phyloP scores from a whole-genome alignment of 2,113 vertebrate species.

The Abramis brama region DNA sequence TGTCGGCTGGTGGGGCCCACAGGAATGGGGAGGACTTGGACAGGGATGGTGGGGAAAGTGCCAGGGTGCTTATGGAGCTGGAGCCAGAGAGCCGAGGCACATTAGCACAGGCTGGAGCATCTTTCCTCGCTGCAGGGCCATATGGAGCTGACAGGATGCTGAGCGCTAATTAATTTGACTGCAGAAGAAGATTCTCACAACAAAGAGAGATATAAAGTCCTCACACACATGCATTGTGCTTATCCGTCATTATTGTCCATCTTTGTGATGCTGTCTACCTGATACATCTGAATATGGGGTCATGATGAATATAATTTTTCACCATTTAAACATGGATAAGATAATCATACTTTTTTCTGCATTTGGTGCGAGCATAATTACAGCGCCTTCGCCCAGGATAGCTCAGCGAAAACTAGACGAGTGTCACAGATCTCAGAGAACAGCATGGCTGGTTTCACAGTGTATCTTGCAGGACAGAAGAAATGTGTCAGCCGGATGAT shows the following conservation, averaged over 20 bases:
- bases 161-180: constrained; percentile 53
- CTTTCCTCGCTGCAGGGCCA: constrained; percentile 47
- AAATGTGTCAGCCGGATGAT: neutral
- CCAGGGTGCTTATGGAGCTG: constrained; percentile 39
- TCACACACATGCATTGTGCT: neutral
- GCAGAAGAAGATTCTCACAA: constrained; percentile 32
- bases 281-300: neutral
- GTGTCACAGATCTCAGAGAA: neutral
- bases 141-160: constrained; percentile 51
- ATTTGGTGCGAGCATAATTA: neutral
- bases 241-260: neutral
- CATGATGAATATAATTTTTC: neutral
- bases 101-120: constrained; percentile 39
- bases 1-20: constrained; percentile 35
- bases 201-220: constrained; percentile 27
- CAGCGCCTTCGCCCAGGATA: neutral
- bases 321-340: neutral
- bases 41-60: constrained; percentile 6
- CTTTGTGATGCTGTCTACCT: neutral
- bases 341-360: neutral
- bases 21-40: constrained; percentile 40
- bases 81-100: constrained; percentile 22
- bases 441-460: too few relatives aligned
- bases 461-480: neutral
- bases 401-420: neutral